phyloP scores from a whole-genome alignment of 2,797 vertebrate species.

The Notolepis coatsorum region DNA sequence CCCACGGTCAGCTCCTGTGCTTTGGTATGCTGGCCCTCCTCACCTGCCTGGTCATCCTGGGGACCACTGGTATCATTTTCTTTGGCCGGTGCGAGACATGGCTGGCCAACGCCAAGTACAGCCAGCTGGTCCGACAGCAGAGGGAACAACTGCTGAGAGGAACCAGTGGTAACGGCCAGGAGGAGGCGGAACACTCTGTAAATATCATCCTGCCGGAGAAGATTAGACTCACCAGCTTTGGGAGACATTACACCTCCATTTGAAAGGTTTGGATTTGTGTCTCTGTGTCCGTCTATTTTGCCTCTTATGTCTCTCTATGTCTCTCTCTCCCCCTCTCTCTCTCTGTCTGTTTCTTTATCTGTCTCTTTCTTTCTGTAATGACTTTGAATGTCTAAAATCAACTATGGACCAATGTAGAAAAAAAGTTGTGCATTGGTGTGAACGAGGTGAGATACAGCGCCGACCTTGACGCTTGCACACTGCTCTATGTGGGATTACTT shows the following conservation, averaged over 20 bases:
- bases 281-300: slow-evolving; percentile 5
- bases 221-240: slow-evolving; percentile 87
- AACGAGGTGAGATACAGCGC: neutral
- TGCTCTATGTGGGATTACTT: slow-evolving; percentile 8
- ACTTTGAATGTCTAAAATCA: slow-evolving; percentile 35
- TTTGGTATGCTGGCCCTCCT: slow-evolving; percentile 93
- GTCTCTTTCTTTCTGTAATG: slow-evolving; percentile 6
- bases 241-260: slow-evolving; percentile 87
- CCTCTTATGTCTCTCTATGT: neutral
- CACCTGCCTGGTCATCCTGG: slow-evolving; percentile 92
- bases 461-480: neutral
- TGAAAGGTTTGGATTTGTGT: slow-evolving; percentile 59
- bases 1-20: slow-evolving; percentile 91
- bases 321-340: neutral
- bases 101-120: slow-evolving; percentile 91
- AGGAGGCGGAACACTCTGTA: slow-evolving; percentile 85
- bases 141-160: slow-evolving; percentile 86
- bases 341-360: neutral
- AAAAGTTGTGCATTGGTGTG: slow-evolving; percentile 42
- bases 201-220: slow-evolving; percentile 95
- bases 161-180: slow-evolving; percentile 53
- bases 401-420: no score
- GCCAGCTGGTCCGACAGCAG: slow-evolving; percentile 88
- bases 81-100: slow-evolving; percentile 93
- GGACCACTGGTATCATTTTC: slow-evolving; percentile 90